Evolutionary conservation across 1,140 invertebrate species (phyloP).

Genomic region (Atta texana): DNA sequence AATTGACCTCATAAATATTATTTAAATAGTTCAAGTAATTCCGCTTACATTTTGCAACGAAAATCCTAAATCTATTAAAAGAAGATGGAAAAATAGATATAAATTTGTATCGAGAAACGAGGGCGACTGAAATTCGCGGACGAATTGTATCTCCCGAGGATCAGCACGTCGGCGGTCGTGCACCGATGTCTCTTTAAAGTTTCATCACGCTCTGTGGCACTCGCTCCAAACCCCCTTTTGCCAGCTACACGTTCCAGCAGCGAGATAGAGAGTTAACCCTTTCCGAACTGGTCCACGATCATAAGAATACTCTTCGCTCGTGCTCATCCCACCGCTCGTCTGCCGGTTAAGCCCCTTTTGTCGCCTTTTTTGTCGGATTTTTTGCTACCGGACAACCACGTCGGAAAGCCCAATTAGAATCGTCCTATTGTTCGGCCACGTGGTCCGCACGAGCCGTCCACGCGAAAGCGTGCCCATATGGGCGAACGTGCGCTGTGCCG

Average conservation of each 20-base stretch:
- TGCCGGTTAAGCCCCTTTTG: conserved; percentile 75
- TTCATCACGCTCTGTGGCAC: conserved; percentile 75
- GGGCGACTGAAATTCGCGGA: conserved; percentile 16
- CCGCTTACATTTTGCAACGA: background rate
- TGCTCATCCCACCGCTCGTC: conserved; percentile 66
- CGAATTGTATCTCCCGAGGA: conserved; percentile 60
- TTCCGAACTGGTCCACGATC: conserved; percentile 51
- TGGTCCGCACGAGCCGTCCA: conserved; percentile 81
- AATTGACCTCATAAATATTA: background rate
- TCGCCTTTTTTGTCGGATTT: conserved; percentile 72
- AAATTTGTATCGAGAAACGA: conserved; percentile 31
- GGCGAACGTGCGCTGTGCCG: conserved; percentile 8
- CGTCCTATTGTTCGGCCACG: conserved; percentile 83
- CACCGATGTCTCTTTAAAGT: conserved; percentile 75
- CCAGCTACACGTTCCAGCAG: conserved; percentile 32
- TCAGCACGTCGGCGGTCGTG: conserved; percentile 44
- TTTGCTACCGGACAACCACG: conserved; percentile 70
- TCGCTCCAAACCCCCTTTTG: conserved; percentile 45
- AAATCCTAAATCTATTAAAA: background rate
- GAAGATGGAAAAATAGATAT: background rate
- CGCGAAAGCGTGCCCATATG: conserved; percentile 63
- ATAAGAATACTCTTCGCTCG: conserved; percentile 50
- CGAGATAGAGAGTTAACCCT: conserved; percentile 73
- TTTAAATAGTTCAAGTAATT: background rate
- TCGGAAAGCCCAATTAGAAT: conserved; percentile 83